Conservation (phyloP, 2,888 invertebrate genomes). For the Holacanthella duospinosa region DNA sequence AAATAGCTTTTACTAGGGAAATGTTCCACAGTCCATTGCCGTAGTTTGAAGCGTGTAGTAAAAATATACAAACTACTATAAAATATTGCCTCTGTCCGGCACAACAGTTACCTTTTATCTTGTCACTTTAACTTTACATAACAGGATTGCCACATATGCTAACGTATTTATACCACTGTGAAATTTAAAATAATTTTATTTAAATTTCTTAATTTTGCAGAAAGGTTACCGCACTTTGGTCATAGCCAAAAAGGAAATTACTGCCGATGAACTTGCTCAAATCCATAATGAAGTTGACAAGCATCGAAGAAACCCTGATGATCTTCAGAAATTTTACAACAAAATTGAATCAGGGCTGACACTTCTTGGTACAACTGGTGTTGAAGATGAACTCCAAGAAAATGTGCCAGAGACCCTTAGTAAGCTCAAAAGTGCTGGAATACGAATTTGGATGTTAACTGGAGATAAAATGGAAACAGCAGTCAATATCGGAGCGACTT, state of each 20-base stretch:
- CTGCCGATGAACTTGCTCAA: slow-evolving; percentile 55
- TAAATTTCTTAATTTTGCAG: too few species aligned
- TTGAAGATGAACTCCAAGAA: slow-evolving; percentile 80
- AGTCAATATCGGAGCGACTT: slow-evolving; percentile 67
- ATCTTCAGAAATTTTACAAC: slow-evolving; percentile 44
- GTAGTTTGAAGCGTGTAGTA: too few species aligned
- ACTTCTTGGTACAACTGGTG: slow-evolving; percentile 71
- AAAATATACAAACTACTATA: too few species aligned
- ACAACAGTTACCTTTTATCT: too few species aligned
- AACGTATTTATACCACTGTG: too few species aligned
- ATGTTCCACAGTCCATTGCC: too few species aligned
- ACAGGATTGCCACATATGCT: too few species aligned
- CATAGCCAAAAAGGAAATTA: slow-evolving; percentile 59
- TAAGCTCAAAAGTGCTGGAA: slow-evolving; percentile 56
- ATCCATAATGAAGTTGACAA: slow-evolving; percentile 41
- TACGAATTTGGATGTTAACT: slow-evolving; percentile 72
- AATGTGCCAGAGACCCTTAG: slow-evolving; percentile 71
- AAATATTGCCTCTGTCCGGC: too few species aligned
- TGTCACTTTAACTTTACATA: too few species aligned
- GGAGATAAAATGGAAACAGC: slow-evolving; percentile 86
- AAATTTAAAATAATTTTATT: too few species aligned
- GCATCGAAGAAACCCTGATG: slow-evolving; percentile 45
- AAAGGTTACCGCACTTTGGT: slow-evolving; percentile 72
- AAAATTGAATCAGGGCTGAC: slow-evolving; percentile 50
- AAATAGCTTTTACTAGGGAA: too few species aligned